Conservation (phyloP, 2,113 vertebrate genomes). For the Nibea albiflora region DNA sequence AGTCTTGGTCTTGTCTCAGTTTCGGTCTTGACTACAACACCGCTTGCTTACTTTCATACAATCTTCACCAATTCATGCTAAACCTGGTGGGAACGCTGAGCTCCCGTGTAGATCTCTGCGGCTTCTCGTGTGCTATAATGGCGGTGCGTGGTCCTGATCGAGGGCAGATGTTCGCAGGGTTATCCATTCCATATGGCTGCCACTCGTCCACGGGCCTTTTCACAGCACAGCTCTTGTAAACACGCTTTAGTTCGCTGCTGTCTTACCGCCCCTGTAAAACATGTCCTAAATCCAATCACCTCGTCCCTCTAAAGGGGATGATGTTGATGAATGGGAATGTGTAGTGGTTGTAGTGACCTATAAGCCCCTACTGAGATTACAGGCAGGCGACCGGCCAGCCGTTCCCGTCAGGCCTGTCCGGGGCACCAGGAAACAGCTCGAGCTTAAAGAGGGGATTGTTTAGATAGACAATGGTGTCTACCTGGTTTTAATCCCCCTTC, state of each 20-base stretch:
- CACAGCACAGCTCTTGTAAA: slow-evolving; percentile 78
- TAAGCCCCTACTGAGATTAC: slow-evolving; percentile 76
- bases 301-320: slow-evolving; percentile 71
- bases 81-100: background rate
- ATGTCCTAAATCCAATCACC: slow-evolving; percentile 84
- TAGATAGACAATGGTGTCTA: slow-evolving; percentile 85
- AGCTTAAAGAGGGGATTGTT: slow-evolving; percentile 83
- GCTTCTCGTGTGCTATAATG: slow-evolving; percentile 27
- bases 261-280: slow-evolving; percentile 67
- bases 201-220: slow-evolving; percentile 73
- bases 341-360: slow-evolving; percentile 73
- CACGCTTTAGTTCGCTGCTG: slow-evolving; percentile 67
- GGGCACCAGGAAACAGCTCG: slow-evolving; percentile 61
- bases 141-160: slow-evolving; percentile 52
- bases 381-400: slow-evolving; percentile 60
- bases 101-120: background rate
- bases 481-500: slow-evolving; percentile 82
- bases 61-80: background rate
- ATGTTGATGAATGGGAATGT: slow-evolving; percentile 77
- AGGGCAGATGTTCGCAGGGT: slow-evolving; percentile 78
- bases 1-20: no score
- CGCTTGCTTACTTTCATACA: no score
- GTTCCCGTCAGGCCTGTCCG: slow-evolving; percentile 44
- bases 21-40: no score
- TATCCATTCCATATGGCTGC: slow-evolving; percentile 79